Evolutionary conservation across 2,797 vertebrate species (phyloP), one percentile per base, ranked within the genome.

Genomic region (Aplochiton taeniatus): DNA sequence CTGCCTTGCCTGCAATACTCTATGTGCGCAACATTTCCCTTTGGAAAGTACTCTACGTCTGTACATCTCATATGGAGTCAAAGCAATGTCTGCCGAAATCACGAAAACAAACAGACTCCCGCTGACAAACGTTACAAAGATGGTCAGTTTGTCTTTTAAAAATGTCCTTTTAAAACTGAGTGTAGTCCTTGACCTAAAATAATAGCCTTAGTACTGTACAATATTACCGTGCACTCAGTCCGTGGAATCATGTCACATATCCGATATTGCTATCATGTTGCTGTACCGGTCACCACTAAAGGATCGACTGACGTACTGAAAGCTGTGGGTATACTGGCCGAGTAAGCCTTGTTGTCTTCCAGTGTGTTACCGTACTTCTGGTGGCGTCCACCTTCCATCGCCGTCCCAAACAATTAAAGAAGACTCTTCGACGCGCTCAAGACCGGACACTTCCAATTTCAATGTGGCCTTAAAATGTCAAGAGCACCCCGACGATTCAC

Each of bases 1-100:
- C 94, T 95, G 95, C 95, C 96, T 98, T 99, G 96, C 95, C 96
- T 96, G 95, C 94, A 94, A 94, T 95, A 95, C 94, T 93, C 92
- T 87, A 86, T 86, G 90, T 94, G 92, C 85, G 90, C 95, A 91
- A 91, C 85, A 87, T 92, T 91, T 94, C 91, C 84, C 77, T 77
- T 67, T 42, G 75, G 81, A 81, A 83, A 68, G 66, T 71, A 79
- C 19, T 54, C 1, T 68, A 78, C 82, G 70, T 83, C 84, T 78
- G 79, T 82, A 74, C 84, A 81, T 85, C 81, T 83, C 77, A 81
- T 79, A 66, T 11, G 81, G 87, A 88, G 83, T 81, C 83, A 82
- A 75, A 75, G 59, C 79, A 78, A 83, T 76, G 46, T 74, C 74
- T 78, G 80, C 80, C 82, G 85, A 88, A 86, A 31, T 65, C 81